A percentile compares a stretch with the other conserved stretches of the same genome.
Evolutionary conservation across 2,797 vertebrate species (phyloP).

Genomic region (Helicolenus hilgendorfi): DNA sequence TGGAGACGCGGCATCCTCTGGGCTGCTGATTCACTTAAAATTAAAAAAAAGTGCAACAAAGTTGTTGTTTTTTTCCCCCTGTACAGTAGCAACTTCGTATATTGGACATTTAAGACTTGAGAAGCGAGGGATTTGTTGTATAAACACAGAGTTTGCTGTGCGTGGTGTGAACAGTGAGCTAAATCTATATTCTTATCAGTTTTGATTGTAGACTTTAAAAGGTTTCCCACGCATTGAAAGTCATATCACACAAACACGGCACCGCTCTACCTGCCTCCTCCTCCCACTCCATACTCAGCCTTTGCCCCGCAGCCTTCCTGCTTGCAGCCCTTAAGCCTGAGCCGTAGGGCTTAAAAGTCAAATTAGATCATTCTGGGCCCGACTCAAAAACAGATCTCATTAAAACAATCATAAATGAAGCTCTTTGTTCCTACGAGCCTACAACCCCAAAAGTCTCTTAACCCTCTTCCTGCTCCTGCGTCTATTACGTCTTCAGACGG

Average conservation of each 20-base stretch:
- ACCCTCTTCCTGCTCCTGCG: constrained; percentile 59
- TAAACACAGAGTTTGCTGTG: constrained; percentile 23
- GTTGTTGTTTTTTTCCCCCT: background rate
- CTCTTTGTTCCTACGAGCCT: constrained; percentile 78
- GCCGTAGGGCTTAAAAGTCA: constrained; percentile 70
- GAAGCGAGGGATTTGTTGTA: constrained; percentile 36
- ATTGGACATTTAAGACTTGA: constrained; percentile 23
- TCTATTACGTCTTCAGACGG: constrained; percentile 66
- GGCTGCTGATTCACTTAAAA: constrained; percentile 68
- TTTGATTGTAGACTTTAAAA: constrained; percentile 37
- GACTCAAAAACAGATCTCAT: constrained; percentile 80
- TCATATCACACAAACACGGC: background rate
- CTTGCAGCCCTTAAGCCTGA: constrained; percentile 38
- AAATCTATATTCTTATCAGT: constrained; percentile 44
- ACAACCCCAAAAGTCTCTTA: constrained; percentile 61
- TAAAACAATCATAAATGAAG: constrained; percentile 85
- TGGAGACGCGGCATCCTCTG: constrained; percentile 53
- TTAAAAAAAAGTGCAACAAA: constrained; percentile 36
- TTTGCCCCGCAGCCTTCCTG: constrained; percentile 23
- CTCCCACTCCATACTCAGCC: constrained; percentile 8
- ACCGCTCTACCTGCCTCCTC: constrained; percentile 9
- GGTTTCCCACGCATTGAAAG: constrained; percentile 38
- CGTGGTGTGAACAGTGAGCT: background rate
- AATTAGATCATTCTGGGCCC: constrained; percentile 76
- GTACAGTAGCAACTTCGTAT: constrained; percentile 30